These are phyloP conservation scores for Oncorhynchus nerka DNA, from an alignment of 2,113 vertebrate genomes.

Conservation along the genomic window DNA sequence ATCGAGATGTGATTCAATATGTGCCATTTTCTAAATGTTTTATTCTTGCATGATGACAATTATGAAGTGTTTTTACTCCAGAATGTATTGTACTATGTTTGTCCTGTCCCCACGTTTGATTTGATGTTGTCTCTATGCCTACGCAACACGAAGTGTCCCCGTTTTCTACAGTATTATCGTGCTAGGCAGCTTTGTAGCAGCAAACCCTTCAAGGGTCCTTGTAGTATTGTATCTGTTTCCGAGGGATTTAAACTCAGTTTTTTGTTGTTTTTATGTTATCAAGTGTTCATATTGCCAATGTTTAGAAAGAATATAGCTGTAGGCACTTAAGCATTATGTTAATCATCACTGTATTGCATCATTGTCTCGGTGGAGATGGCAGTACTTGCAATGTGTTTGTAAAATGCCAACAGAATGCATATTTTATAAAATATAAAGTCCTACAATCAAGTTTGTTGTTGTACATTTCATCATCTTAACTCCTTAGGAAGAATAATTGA, in stretches of 20 bases:
- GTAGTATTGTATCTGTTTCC: constrained; percentile 30
- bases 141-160: constrained; percentile 76
- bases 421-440: constrained; percentile 50
- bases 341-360: constrained; percentile 26
- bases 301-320: constrained; percentile 22
- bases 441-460: constrained; percentile 20
- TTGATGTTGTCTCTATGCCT: constrained; percentile 71
- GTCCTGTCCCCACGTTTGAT: constrained; percentile 72
- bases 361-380: constrained; percentile 26
- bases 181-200: constrained; percentile 75
- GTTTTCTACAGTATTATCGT: constrained; percentile 85
- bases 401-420: constrained; percentile 39
- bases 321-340: constrained; percentile 57
- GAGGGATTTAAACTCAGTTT: constrained; percentile 25
- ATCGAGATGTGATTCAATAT: constrained; percentile 66
- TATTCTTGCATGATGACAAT: constrained; percentile 82
- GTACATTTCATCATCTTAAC: constrained; percentile 27
- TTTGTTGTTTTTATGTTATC: constrained; percentile 64
- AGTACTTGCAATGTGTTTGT: constrained; percentile 11
- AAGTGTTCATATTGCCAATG: constrained; percentile 74
- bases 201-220: constrained; percentile 31
- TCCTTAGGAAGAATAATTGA: not conserved
- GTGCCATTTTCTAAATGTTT: constrained; percentile 71
- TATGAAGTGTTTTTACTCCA: constrained; percentile 68
- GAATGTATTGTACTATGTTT: constrained; percentile 76